These are phyloP conservation scores for Siphlonurus alternatus DNA, from an alignment of 2,888 invertebrate genomes.

Conservation along the genomic window DNA sequence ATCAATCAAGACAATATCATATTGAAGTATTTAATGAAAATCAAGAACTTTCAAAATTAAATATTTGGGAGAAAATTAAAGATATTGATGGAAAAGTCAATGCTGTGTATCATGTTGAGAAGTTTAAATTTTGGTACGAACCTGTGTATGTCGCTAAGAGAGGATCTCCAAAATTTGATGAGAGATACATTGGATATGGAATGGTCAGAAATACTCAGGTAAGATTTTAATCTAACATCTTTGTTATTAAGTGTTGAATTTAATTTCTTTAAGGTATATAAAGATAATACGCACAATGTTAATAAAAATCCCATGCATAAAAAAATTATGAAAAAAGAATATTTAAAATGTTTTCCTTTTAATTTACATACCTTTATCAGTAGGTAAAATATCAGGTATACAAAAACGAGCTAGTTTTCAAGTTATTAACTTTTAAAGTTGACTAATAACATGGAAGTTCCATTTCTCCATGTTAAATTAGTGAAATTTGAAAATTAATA, in stretches of 20 bases:
- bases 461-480: no score
- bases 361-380: no score
- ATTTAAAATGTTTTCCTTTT: background rate
- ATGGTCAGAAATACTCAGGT: constrained; percentile 27
- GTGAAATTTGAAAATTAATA: no score
- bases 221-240: constrained; percentile 3
- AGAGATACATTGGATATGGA: constrained; percentile 26
- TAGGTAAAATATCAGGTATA: no score
- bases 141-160: constrained; percentile 24
- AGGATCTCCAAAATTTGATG: constrained; percentile 23
- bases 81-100: constrained; percentile 16
- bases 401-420: no score
- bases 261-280: background rate
- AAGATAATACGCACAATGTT: no score
- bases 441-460: no score
- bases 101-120: constrained; percentile 21
- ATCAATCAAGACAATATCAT: constrained; percentile 23
- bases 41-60: constrained; percentile 23
- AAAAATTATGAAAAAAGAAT: background rate
- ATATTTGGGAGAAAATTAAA: constrained; percentile 16
- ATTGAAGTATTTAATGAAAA: constrained; percentile 23
- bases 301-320: no score
- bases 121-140: constrained; percentile 24
- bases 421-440: no score
- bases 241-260: background rate